These are phyloP conservation scores for Arctocebus calabarensis DNA, from an alignment of 2,797 vertebrate species.

Conservation along the genomic window DNA sequence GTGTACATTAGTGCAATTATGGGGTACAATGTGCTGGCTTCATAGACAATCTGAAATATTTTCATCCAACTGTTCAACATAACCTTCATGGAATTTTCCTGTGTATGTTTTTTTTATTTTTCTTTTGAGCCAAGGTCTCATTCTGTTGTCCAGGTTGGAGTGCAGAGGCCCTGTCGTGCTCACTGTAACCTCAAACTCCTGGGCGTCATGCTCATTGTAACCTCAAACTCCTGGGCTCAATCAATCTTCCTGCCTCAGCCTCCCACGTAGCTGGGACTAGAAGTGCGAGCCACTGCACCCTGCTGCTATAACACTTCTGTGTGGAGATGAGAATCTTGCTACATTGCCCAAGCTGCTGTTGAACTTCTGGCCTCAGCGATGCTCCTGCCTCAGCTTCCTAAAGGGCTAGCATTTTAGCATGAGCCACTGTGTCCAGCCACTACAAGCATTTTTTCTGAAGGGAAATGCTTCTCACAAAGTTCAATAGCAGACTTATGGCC, in stretches of 20 bases:
- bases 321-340: not conserved
- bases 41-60: too few relatives aligned
- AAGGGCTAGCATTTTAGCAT: not conserved
- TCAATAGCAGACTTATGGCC: not conserved
- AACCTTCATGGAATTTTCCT: too few relatives aligned
- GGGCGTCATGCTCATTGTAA: not conserved
- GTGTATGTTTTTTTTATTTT: too few relatives aligned
- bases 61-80: too few relatives aligned
- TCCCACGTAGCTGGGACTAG: not conserved
- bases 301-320: not conserved
- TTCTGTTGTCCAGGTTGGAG: not conserved
- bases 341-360: not conserved
- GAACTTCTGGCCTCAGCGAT: not conserved
- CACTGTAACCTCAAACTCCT: not conserved
- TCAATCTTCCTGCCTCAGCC: not conserved
- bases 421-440: not conserved
- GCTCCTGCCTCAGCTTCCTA: not conserved
- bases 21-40: too few relatives aligned
- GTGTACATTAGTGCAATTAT: too few relatives aligned
- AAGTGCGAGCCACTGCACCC: not conserved
- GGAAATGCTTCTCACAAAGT: not conserved
- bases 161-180: not conserved
- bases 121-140: not conserved
- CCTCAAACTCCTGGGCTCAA: not conserved
- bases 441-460: not conserved